Conservation (phyloP, 2,113 vertebrate genomes). For the Ctenomys sociabilis region DNA sequence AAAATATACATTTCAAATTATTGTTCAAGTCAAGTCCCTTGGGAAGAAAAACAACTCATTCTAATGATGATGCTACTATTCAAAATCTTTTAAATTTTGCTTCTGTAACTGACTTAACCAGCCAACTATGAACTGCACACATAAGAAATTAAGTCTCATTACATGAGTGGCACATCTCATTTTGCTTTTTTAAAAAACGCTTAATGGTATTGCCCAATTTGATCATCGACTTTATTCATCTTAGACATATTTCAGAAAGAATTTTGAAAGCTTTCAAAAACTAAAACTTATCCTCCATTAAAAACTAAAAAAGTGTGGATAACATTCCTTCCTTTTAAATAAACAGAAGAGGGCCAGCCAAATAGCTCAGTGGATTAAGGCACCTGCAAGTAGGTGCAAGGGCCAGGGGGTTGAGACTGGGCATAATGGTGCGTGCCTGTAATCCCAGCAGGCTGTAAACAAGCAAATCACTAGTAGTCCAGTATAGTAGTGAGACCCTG, state of each 20-base stretch:
- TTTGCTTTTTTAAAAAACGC: not conserved
- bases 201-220: slow-evolving; percentile 6
- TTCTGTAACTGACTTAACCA: slow-evolving; percentile 55
- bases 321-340: slow-evolving; percentile 44
- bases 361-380: too few relatives aligned
- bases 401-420: too few relatives aligned
- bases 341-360: not conserved
- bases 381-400: too few relatives aligned
- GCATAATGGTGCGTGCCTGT: too few relatives aligned
- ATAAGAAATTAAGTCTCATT: slow-evolving; percentile 55
- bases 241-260: not conserved
- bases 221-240: slow-evolving; percentile 21
- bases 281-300: slow-evolving; percentile 45
- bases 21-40: slow-evolving; percentile 60
- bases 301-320: slow-evolving; percentile 17
- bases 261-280: slow-evolving; percentile 62
- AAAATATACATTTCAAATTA: slow-evolving; percentile 68
- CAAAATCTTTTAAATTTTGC: slow-evolving; percentile 50
- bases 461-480: too few relatives aligned
- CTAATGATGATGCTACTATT: slow-evolving; percentile 47
- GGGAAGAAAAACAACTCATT: slow-evolving; percentile 52
- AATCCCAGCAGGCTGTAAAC: too few relatives aligned
- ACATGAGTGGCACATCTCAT: slow-evolving; percentile 1
- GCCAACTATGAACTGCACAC: slow-evolving; percentile 39
- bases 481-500: too few relatives aligned